Base-by-base conservation (phyloP, 2,113 vertebrate species). In the Pygoscelis antarcticus region DNA sequence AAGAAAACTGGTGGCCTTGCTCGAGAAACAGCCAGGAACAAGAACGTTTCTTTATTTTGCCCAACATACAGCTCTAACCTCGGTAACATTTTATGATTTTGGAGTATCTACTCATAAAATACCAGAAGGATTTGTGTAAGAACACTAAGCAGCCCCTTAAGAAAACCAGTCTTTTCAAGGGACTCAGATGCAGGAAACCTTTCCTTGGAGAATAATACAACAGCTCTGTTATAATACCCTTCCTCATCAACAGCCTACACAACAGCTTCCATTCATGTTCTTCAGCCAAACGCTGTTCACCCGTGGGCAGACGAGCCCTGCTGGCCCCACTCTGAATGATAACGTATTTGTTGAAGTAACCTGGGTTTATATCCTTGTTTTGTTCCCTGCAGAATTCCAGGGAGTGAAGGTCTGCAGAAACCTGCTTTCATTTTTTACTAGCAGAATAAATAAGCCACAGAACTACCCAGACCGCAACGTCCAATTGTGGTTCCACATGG, bases 291-390 rank as follows among this genome's bases (percentile, higher is more conserved):
- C 0, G 13, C 19, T 51, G 32, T 10, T 84, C 77, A 75, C 5
- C 8, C 23, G 0, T 12, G 32, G 85, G 46, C 64, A 66, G 23
- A 69, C 0, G 0, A 78, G 46, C 18, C 38, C 38, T 55, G 3
- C 36, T 36, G 42, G n/a, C 42, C 58, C 49, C 30, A 34, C 32
- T 49, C 22, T 17, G 65, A 87, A 46, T 21, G 47, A 79, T 9
- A 71, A 18, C 3, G 4, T n/a, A 81, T 69, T 75, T 90, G 75
- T 8, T 22, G 4, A 90, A 83, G 30, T 52, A 34, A 88, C 29
- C 29, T 52, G 13, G 16, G 19, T 40, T 83, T 46, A 46, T 16
- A 16, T 25, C 51, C 62, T 72, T 75, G 16, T 21, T 84, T 87
- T 84, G 16, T 13, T 75, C 52, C 38, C 65, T 52, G 19, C 2